Evolutionary conservation across 2,888 invertebrate species (phyloP), one percentile per base, ranked within the genome.

Genomic region (Quadriops clusia): DNA sequence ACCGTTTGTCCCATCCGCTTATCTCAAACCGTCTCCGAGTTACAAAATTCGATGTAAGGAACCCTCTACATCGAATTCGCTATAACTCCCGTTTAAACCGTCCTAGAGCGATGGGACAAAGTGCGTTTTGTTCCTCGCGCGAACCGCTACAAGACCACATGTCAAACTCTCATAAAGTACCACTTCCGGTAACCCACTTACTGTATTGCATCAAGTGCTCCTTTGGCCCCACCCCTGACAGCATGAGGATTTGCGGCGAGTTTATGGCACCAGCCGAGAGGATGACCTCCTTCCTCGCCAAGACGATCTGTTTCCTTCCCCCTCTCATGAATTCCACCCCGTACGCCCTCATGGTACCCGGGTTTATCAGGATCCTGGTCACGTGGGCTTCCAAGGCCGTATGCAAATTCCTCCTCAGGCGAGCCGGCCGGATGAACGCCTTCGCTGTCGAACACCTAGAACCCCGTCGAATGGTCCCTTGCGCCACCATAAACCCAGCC

Each of bases 181-280:
- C n/a, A n/a, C n/a, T n/a, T n/a, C n/a, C n/a, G n/a, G n/a, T n/a
- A n/a, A n/a, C n/a, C n/a, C n/a, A n/a, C n/a, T n/a, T n/a, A n/a
- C n/a, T n/a, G n/a, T n/a, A n/a, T 2, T 34, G 15, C 2, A 63
- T 60, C 7, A 87, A 62, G 45, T 87, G 84, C 8, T 74, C 61
- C 30, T 66, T 64, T 0, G 85, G 58, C 4, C 60, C 60, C 7
- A 43, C 30, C 3, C 43, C 42, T 0, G 90, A 90, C 1, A 94
- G 60, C 87, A 93, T 87, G 36, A 95, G 62, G 29, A 95, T 62
- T 53, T 94, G 93, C 0, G 94, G 89, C 7, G 82, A 80, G 53
- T 93, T 93, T 15, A 95, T 84, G 1, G 93, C 76, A 0, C 94
- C 94, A 0, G 89, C 90, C 7, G 87, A 79, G 20, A 94, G 53